A percentile compares a stretch with the other conserved stretches of the same genome.
Conservation (phyloP, 2,797 vertebrate species). For the Hapalemur alaotrensis region DNA sequence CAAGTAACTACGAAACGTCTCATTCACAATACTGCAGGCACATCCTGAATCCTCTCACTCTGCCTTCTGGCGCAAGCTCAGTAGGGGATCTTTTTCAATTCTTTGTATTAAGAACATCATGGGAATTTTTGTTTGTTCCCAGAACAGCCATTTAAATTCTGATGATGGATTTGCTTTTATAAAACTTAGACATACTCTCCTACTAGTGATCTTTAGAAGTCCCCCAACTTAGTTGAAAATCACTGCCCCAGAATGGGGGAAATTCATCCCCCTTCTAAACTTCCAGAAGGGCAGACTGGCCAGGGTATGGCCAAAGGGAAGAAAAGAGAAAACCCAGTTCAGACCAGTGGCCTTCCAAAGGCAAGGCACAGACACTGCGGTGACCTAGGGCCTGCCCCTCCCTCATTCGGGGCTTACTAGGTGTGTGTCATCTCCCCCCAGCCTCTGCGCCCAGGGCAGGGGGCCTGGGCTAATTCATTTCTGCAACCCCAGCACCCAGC, state of each 20-base stretch:
- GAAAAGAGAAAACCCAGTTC: neutral
- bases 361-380: neutral
- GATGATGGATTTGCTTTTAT: neutral
- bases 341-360: neutral
- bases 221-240: neutral
- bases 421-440: neutral
- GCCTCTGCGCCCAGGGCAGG: neutral
- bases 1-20: neutral
- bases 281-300: neutral
- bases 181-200: neutral
- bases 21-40: neutral
- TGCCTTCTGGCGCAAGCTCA: neutral
- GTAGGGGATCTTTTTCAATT: neutral
- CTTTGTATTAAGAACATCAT: neutral
- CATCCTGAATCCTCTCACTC: neutral
- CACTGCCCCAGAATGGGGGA: neutral
- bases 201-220: neutral
- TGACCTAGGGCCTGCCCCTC: too few relatives aligned
- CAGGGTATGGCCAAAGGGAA: neutral
- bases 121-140: neutral
- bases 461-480: neutral
- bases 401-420: neutral
- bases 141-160: neutral
- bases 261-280: neutral
- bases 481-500: neutral